phyloP scores from a whole-genome alignment of 2,888 invertebrate genomes.

The Labia minor region DNA sequence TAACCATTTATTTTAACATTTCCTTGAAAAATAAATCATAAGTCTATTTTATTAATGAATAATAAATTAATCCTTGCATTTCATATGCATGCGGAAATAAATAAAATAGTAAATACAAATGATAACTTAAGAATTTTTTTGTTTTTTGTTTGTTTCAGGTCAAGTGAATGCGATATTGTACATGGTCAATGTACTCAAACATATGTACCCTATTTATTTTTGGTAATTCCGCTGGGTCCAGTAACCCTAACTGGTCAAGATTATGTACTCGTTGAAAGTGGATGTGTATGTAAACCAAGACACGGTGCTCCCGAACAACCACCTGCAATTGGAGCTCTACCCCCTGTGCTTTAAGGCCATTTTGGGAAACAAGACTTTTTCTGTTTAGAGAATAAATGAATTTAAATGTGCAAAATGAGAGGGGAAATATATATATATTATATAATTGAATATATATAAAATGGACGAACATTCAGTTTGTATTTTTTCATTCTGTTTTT shows the following conservation, averaged over 20 bases:
- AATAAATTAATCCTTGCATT: not conserved
- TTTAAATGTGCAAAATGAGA: no score
- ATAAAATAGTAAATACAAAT: no score
- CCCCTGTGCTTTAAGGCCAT: not conserved
- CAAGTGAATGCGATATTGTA: conserved; percentile 77
- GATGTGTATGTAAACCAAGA: conserved; percentile 76
- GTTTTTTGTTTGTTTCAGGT: conserved; percentile 54
- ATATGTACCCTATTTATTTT: conserved; percentile 80
- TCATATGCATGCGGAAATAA: not conserved
- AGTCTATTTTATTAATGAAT: not conserved
- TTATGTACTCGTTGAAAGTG: conserved; percentile 88
- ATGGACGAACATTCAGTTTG: no score
- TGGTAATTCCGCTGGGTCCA: conserved; percentile 81
- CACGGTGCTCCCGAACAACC: conserved; percentile 26
- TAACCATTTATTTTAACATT: no score
- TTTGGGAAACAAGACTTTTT: no score
- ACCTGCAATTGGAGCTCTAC: not conserved
- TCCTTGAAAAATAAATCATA: no score
- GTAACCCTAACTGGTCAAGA: conserved; percentile 86
- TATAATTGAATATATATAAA: no score
- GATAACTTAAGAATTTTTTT: not conserved
- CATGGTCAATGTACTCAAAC: conserved; percentile 86
- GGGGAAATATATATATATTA: no score
- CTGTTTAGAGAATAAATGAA: no score
- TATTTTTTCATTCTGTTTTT: no score